Evolutionary conservation across 2,888 invertebrate species (phyloP).

Genomic region (Noctua comes): DNA sequence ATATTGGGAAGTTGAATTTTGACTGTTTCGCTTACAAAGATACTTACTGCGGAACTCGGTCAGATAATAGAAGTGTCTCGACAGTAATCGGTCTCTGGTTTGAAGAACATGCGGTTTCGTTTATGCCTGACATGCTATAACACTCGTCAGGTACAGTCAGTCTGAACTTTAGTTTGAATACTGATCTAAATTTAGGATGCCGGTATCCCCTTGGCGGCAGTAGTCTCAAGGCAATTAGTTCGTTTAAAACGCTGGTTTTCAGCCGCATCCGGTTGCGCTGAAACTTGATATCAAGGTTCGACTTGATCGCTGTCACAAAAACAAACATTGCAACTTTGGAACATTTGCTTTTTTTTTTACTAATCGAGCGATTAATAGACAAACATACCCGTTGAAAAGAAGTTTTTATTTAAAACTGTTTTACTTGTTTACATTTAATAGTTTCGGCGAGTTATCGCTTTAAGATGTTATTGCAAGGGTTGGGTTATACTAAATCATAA

Average conservation of each 20-base stretch:
- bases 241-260: slow-evolving; percentile 20
- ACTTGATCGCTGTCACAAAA: slow-evolving; percentile 49
- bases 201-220: neutral
- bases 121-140: slow-evolving; percentile 33
- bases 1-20: slow-evolving; percentile 22
- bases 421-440: slow-evolving; percentile 18
- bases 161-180: slow-evolving; percentile 13
- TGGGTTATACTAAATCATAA: slow-evolving; percentile 51
- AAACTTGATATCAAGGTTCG: neutral
- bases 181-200: slow-evolving; percentile 15
- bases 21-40: neutral
- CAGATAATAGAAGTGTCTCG: neutral
- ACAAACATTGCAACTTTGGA: slow-evolving; percentile 40
- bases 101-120: slow-evolving; percentile 16
- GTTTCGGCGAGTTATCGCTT: slow-evolving; percentile 49
- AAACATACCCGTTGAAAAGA: slow-evolving; percentile 8
- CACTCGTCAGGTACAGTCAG: neutral
- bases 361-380: slow-evolving; percentile 22
- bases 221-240: slow-evolving; percentile 23
- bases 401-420: slow-evolving; percentile 23
- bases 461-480: slow-evolving; percentile 51
- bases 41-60: slow-evolving; percentile 41
- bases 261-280: slow-evolving; percentile 26
- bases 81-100: slow-evolving; percentile 26
- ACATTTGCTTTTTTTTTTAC: slow-evolving; percentile 41